phyloP scores from a whole-genome alignment of 2,797 vertebrate genomes.

The Pseudochirops cupreus region DNA sequence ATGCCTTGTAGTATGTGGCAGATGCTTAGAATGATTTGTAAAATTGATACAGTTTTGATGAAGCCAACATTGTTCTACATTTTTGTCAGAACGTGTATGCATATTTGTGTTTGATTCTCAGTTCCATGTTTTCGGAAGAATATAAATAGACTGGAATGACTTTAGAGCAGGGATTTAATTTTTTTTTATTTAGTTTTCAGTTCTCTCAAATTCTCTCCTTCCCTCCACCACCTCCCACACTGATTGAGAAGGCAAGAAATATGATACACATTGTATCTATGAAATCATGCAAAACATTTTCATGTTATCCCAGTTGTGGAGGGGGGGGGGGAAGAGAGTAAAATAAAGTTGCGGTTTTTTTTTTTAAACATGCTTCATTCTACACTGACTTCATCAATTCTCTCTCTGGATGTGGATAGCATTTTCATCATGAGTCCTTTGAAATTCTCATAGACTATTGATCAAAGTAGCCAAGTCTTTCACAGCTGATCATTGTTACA shows the following conservation, averaged over 20 bases:
- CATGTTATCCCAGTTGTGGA: not conserved
- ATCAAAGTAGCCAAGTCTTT: not conserved
- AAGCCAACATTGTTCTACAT: not conserved
- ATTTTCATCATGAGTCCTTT: not conserved
- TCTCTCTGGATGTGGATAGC: not conserved
- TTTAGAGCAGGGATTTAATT: not conserved
- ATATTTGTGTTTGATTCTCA: not conserved
- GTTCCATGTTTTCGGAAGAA: not conserved
- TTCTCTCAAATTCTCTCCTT: not conserved
- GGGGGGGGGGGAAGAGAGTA: not conserved
- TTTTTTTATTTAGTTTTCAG: not conserved
- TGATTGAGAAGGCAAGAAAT: not conserved
- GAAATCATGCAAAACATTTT: not conserved
- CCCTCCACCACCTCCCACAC: not conserved
- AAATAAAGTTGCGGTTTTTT: not conserved
- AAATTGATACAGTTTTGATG: not conserved
- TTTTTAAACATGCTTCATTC: not conserved
- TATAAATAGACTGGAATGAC: not conserved
- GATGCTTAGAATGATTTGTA: not conserved
- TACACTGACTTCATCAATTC: not conserved
- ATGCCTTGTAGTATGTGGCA: not conserved
- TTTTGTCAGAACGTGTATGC: not conserved
- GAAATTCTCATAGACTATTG: not conserved
- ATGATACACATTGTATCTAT: not conserved
- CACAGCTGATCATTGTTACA: not conserved